Evolutionary conservation across 37 sponge, comb jelly and placozoan species (phyloP).

Genomic region (Bolinopsis microptera): DNA sequence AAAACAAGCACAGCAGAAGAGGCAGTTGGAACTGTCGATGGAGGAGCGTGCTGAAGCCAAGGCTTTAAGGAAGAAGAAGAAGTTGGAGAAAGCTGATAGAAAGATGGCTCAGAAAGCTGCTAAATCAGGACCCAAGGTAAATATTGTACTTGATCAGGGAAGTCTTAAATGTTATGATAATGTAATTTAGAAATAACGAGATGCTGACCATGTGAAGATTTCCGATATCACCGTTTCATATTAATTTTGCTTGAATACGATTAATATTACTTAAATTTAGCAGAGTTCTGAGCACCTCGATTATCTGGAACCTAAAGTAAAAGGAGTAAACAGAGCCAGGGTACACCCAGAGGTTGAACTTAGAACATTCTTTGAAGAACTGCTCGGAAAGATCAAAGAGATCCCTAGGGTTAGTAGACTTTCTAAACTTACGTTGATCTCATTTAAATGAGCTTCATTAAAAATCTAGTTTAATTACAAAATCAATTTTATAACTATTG

Average conservation of each 20-base stretch:
- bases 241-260: too few relatives aligned
- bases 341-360: constrained; percentile 66
- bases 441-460: too few relatives aligned
- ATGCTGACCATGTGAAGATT: too few relatives aligned
- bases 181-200: too few relatives aligned
- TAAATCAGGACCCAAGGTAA: neutral
- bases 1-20: constrained; percentile 52
- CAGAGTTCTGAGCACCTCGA: constrained; percentile 75
- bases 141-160: too few relatives aligned
- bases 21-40: constrained; percentile 64
- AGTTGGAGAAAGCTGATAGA: constrained; percentile 58
- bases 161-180: too few relatives aligned
- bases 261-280: too few relatives aligned
- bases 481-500: too few relatives aligned
- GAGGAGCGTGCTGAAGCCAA: constrained; percentile 48
- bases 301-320: constrained; percentile 73
- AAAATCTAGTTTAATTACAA: too few relatives aligned
- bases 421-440: too few relatives aligned
- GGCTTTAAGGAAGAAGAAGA: constrained; percentile 52
- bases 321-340: constrained; percentile 29
- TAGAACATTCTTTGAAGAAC: constrained; percentile 66
- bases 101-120: constrained; percentile 41
- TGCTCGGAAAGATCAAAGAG: constrained; percentile 64
- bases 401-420: constrained; percentile 55
- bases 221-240: too few relatives aligned